phyloP scores from a whole-genome alignment of 1,140 invertebrate genomes.

The Heliconius eleuchia region DNA sequence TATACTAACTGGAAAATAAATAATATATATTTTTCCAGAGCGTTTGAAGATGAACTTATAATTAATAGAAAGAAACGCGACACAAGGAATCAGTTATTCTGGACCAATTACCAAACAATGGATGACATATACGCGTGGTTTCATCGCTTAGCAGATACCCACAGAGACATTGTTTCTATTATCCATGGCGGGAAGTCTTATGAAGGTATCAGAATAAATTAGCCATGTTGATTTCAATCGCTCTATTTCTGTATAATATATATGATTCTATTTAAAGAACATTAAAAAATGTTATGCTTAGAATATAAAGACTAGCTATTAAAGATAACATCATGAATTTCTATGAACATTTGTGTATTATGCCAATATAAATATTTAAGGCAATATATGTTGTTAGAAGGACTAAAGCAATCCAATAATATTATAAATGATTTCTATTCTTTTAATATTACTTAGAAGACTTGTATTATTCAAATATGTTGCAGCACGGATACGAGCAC shows the following conservation, averaged over 20 bases:
- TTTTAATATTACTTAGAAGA: no score
- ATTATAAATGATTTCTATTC: no score
- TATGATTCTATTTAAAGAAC: no score
- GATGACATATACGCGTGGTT: slow-evolving; percentile 70
- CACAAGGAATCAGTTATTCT: slow-evolving; percentile 48
- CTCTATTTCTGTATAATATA: background rate
- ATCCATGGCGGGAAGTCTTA: slow-evolving; percentile 54
- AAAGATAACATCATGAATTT: no score
- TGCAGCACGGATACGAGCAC: no score
- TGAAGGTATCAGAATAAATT: slow-evolving; percentile 54
- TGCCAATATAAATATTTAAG: no score
- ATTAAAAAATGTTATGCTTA: no score
- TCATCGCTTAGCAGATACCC: slow-evolving; percentile 50
- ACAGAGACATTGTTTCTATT: slow-evolving; percentile 55
- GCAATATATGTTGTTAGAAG: no score
- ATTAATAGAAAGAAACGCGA: slow-evolving; percentile 54
- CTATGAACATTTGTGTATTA: no score
- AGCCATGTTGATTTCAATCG: background rate
- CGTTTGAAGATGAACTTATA: slow-evolving; percentile 58
- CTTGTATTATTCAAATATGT: no score
- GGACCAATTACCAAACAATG: slow-evolving; percentile 65
- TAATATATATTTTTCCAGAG: slow-evolving; percentile 49
- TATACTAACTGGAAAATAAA: background rate
- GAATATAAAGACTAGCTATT: no score
- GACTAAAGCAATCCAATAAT: no score